Conservation (phyloP, 2,797 vertebrate species). For the Pachyuromys duprasi region DNA sequence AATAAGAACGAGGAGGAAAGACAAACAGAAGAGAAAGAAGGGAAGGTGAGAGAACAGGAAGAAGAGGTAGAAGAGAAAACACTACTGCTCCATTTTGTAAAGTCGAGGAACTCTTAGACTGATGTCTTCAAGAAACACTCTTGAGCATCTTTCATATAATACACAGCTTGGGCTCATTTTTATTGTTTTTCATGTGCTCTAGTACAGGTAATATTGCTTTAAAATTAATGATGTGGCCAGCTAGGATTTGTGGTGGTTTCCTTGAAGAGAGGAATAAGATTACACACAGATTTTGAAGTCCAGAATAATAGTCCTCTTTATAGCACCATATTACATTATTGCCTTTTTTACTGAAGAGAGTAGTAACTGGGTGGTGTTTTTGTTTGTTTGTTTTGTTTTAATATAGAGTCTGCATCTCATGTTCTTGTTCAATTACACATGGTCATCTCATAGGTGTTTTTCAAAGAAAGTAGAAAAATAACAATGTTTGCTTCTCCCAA, state of each 20-base stretch:
- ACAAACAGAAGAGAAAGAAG: neutral
- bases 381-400: too few species aligned
- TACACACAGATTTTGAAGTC: neutral
- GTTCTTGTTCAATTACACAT: accelerated
- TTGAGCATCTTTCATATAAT: neutral
- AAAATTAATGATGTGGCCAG: neutral
- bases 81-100: neutral
- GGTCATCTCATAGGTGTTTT: neutral
- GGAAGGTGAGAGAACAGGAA: neutral
- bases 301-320: neutral
- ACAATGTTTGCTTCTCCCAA: neutral
- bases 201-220: neutral
- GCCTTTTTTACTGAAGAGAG: neutral
- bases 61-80: neutral
- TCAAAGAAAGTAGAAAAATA: neutral
- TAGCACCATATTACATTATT: neutral
- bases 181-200: neutral
- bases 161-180: neutral
- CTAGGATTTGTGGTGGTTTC: neutral
- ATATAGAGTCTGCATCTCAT: neutral
- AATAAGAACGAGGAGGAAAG: neutral
- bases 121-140: neutral
- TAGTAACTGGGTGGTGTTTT: neutral
- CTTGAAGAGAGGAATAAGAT: neutral
- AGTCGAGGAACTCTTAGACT: neutral